Evolutionary conservation across 2,797 vertebrate species (phyloP).

Genomic region (Lepus oiostolus): DNA sequence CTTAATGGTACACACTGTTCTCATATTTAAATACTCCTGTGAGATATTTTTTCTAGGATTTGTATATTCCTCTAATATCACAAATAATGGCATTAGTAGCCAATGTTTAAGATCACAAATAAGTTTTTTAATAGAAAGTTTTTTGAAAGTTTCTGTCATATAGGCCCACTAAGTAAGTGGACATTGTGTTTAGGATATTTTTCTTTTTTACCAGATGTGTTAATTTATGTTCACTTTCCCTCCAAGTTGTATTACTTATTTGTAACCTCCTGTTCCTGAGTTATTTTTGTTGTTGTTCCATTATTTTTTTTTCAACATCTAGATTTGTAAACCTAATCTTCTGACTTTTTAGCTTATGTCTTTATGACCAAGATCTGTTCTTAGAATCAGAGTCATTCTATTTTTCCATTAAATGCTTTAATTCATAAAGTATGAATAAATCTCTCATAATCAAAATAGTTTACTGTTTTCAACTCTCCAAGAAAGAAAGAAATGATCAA

Average conservation of each 20-base stretch:
- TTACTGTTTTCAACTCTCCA: not conserved
- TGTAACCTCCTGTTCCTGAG: not conserved
- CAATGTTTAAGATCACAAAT: not conserved
- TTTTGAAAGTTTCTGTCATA: not conserved
- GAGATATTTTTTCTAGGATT: not conserved
- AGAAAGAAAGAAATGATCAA: not conserved
- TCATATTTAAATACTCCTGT: not conserved
- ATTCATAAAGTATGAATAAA: not conserved
- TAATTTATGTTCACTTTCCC: not conserved
- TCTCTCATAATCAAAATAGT: slow-evolving; percentile 34
- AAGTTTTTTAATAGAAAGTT: not conserved
- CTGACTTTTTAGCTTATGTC: slow-evolving; percentile 8
- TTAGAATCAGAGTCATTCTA: not conserved
- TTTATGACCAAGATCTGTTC: slow-evolving; percentile 40
- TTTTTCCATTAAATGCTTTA: slow-evolving; percentile 41
- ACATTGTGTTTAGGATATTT: not conserved
- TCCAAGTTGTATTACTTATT: not conserved
- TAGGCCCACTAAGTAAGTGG: not conserved
- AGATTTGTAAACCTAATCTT: slow-evolving; percentile 15
- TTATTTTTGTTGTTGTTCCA: not conserved
- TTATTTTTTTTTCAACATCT: not conserved
- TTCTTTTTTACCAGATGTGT: not conserved
- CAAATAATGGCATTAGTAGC: not conserved
- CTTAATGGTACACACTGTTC: not conserved
- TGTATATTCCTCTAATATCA: not conserved